These are phyloP conservation scores for Odontocerum albicorne DNA, from an alignment of 2,888 invertebrate species.

Conservation along the genomic window DNA sequence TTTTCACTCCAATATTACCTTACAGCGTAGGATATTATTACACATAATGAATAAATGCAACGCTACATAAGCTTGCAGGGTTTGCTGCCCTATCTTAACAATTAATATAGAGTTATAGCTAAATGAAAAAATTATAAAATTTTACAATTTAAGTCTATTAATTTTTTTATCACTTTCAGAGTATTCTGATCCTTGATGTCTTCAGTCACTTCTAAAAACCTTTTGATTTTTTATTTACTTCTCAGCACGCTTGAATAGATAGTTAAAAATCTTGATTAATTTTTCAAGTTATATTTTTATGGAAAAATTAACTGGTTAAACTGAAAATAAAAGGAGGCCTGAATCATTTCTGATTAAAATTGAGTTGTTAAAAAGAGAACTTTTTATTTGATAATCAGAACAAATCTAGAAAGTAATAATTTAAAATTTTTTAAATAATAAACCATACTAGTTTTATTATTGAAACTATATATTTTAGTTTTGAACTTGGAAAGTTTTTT, in stretches of 20 bases:
- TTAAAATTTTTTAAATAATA: no score
- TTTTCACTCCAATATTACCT: slow-evolving; percentile 32
- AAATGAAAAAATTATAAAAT: slow-evolving; percentile 36
- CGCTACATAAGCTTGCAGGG: slow-evolving; percentile 33
- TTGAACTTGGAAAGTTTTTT: no score
- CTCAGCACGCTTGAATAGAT: slow-evolving; percentile 27
- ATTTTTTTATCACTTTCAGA: slow-evolving; percentile 37
- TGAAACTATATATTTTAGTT: no score
- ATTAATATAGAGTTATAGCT: slow-evolving; percentile 19
- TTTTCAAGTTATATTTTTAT: neutral
- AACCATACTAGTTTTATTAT: no score
- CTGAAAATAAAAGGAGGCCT: no score
- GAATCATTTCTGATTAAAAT: no score
- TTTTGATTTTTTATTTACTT: slow-evolving; percentile 18
- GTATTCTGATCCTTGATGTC: slow-evolving; percentile 35
- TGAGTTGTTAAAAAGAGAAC: no score
- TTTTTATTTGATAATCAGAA: no score
- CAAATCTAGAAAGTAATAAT: no score
- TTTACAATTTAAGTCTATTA: slow-evolving; percentile 35
- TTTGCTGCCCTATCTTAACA: slow-evolving; percentile 32
- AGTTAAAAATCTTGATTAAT: neutral
- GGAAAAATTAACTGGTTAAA: neutral
- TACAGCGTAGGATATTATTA: slow-evolving; percentile 21
- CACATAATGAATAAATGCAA: slow-evolving; percentile 32
- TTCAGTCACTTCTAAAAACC: slow-evolving; percentile 33